These are phyloP conservation scores for Hoplodrina ambigua DNA, from an alignment of 2,888 invertebrate genomes.

Conservation along the genomic window DNA sequence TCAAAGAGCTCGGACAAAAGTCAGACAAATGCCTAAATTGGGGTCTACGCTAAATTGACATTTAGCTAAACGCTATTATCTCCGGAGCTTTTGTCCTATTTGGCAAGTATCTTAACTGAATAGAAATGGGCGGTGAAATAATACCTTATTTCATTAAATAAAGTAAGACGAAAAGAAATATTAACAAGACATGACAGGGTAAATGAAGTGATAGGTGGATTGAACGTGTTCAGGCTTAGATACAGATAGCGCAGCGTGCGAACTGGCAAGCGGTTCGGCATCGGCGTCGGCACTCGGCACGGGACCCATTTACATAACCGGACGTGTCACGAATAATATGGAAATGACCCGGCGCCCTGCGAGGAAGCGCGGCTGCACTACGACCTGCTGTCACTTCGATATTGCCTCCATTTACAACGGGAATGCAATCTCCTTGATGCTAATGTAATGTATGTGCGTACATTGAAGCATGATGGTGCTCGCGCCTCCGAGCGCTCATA, in stretches of 20 bases:
- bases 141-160: slow-evolving; percentile 40
- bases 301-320: slow-evolving; percentile 84
- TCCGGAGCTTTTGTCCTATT: slow-evolving; percentile 20
- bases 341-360: slow-evolving; percentile 79
- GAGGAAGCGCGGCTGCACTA: slow-evolving; percentile 70
- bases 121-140: slow-evolving; percentile 35
- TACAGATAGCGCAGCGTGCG: slow-evolving; percentile 67
- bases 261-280: slow-evolving; percentile 59
- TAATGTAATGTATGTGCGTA: slow-evolving; percentile 69
- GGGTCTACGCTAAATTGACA: slow-evolving; percentile 30
- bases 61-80: slow-evolving; percentile 30
- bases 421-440: slow-evolving; percentile 72
- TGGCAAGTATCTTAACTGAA: slow-evolving; percentile 24
- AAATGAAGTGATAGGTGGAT: slow-evolving; percentile 72
- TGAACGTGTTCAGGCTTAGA: slow-evolving; percentile 68
- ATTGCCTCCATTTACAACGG: slow-evolving; percentile 81
- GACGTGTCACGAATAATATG: slow-evolving; percentile 89
- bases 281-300: slow-evolving; percentile 67
- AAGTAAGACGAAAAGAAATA: slow-evolving; percentile 41
- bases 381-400: slow-evolving; percentile 76
- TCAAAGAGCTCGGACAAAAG: slow-evolving; percentile 35
- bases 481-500: slow-evolving; percentile 38
- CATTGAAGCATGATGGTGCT: slow-evolving; percentile 55
- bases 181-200: slow-evolving; percentile 55
- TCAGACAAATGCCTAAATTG: slow-evolving; percentile 49